Evolutionary conservation across 2,113 vertebrate species (phyloP).

Genomic region (Oplegnathus fasciatus): DNA sequence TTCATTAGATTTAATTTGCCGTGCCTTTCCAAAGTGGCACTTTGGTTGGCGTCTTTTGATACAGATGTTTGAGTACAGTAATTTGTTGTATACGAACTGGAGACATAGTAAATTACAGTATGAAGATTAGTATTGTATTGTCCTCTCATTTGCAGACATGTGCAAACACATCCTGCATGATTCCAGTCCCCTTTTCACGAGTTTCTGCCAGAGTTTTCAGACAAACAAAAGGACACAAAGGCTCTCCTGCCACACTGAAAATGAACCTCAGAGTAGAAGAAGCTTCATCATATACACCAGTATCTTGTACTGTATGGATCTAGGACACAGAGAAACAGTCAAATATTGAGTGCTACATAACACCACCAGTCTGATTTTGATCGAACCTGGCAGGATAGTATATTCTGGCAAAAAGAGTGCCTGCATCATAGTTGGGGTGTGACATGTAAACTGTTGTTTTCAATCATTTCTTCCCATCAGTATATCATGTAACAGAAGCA

Average conservation of each 20-base stretch:
- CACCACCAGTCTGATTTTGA: slow-evolving; percentile 32
- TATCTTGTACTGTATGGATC: not conserved
- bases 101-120: not conserved
- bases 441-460: slow-evolving; percentile 51
- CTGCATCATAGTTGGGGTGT: not conserved
- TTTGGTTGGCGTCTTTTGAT: not conserved
- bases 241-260: not conserved
- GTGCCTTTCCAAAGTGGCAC: not conserved
- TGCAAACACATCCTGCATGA: too few species aligned
- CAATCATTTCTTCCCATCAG: slow-evolving; percentile 31
- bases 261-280: not conserved
- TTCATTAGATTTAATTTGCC: not conserved
- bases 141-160: not conserved
- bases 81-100: not conserved
- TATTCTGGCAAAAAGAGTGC: slow-evolving; percentile 22
- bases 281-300: not conserved
- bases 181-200: not conserved
- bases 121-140: not conserved
- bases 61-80: not conserved
- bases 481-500: slow-evolving; percentile 39
- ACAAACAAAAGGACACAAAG: not conserved
- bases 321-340: not conserved
- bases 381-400: slow-evolving; percentile 31
- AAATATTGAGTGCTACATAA: slow-evolving; percentile 6
- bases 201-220: too few species aligned